Conservation (phyloP, 2,113 vertebrate genomes). For the Tachysurus vachellii region DNA sequence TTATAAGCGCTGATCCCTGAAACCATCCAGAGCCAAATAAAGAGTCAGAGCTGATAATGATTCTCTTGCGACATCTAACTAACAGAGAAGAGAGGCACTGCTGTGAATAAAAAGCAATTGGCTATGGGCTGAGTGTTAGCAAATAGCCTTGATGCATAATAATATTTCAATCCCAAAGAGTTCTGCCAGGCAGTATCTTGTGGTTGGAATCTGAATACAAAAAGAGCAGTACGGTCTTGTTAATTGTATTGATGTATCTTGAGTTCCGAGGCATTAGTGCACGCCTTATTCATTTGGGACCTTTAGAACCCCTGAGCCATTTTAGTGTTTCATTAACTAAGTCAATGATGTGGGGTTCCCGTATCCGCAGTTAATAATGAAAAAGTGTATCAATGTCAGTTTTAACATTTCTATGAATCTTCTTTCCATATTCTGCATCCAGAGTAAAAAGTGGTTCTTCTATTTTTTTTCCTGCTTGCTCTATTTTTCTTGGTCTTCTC, state of each 20-base stretch:
- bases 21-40: constrained; percentile 46
- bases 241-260: constrained; percentile 48
- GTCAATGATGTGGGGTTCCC: constrained; percentile 43
- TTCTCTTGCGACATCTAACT: constrained; percentile 50
- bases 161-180: constrained; percentile 41
- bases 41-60: constrained; percentile 51
- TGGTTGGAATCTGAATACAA: constrained; percentile 40
- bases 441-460: constrained; percentile 13
- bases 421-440: constrained; percentile 44
- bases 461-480: constrained; percentile 25
- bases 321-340: constrained; percentile 56
- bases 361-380: constrained; percentile 44
- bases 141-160: constrained; percentile 52
- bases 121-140: constrained; percentile 46
- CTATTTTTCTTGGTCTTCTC: background rate
- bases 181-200: constrained; percentile 46
- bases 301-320: constrained; percentile 51
- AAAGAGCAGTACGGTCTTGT: constrained; percentile 46
- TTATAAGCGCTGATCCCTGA: constrained; percentile 54
- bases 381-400: constrained; percentile 49
- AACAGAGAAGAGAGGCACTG: constrained; percentile 42
- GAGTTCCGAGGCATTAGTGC: constrained; percentile 40
- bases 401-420: constrained; percentile 50
- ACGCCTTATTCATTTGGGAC: constrained; percentile 52
- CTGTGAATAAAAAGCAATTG: constrained; percentile 46